Conservation (phyloP, 2,888 invertebrate genomes). For the Pammene fasciana region DNA sequence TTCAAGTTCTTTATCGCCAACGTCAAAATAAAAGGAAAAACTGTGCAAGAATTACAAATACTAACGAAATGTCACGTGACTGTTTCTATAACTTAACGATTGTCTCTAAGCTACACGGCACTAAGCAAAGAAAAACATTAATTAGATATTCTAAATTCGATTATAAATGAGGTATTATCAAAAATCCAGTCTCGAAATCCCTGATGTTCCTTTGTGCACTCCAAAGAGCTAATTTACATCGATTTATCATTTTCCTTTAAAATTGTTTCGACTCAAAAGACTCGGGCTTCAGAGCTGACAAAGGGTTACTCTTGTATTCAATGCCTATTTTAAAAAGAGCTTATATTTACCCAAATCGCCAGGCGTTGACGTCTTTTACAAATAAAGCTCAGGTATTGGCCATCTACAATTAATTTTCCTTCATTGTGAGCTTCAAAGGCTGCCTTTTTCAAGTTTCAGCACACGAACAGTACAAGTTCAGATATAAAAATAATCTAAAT, state of each 20-base stretch:
- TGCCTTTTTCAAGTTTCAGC: neutral
- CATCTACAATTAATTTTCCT: slow-evolving; percentile 32
- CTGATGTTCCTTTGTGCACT: slow-evolving; percentile 17
- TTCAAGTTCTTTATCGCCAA: too few species aligned
- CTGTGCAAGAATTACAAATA: too few species aligned
- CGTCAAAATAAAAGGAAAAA: too few species aligned
- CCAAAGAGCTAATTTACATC: slow-evolving; percentile 23
- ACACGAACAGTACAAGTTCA: neutral
- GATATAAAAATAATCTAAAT: too few species aligned
- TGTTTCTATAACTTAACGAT: too few species aligned
- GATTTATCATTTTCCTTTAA: slow-evolving; percentile 38
- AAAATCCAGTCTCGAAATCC: neutral
- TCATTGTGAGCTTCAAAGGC: slow-evolving; percentile 5
- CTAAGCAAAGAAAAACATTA: too few species aligned
- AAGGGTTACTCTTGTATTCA: slow-evolving; percentile 23
- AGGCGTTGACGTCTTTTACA: neutral
- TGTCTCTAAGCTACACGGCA: too few species aligned
- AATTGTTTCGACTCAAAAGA: slow-evolving; percentile 37
- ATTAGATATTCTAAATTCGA: too few species aligned
- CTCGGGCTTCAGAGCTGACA: slow-evolving; percentile 18
- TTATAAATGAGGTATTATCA: neutral
- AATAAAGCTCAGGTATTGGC: neutral
- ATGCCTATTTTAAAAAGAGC: neutral
- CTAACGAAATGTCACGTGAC: too few species aligned
- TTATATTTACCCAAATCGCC: neutral